phyloP scores from a whole-genome alignment of 2,113 vertebrate species.

The Phyllostomus discolor region DNA sequence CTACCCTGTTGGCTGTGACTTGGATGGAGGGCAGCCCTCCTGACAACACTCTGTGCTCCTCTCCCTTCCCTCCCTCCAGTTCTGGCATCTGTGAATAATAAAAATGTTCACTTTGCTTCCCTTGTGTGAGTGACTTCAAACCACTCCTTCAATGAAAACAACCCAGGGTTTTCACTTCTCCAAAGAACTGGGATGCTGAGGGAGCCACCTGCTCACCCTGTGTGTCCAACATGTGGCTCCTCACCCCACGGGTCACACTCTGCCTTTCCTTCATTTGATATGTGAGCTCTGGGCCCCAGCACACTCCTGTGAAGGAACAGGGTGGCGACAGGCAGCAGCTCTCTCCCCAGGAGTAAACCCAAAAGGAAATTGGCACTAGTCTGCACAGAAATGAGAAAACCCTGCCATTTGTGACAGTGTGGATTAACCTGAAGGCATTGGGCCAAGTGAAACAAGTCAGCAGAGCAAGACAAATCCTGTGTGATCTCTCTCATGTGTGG shows the following conservation, averaged over 20 bases:
- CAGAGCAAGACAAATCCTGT: neutral
- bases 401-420: neutral
- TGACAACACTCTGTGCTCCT: neutral
- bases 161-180: neutral
- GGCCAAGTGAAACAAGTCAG: neutral
- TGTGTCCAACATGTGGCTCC: neutral
- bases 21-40: neutral
- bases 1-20: too few relatives aligned
- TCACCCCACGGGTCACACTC: neutral
- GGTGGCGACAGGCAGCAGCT: constrained; percentile 44
- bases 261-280: neutral
- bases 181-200: neutral
- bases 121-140: neutral
- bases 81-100: neutral
- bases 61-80: fast-evolving
- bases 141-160: neutral
- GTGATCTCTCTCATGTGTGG: neutral
- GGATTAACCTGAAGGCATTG: neutral
- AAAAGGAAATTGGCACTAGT: neutral
- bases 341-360: neutral
- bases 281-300: neutral
- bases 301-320: constrained; percentile 88
- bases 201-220: neutral
- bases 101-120: neutral
- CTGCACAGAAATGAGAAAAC: neutral